Evolutionary conservation across 2,888 invertebrate genomes (phyloP).

Genomic region (Conomelus anceps): DNA sequence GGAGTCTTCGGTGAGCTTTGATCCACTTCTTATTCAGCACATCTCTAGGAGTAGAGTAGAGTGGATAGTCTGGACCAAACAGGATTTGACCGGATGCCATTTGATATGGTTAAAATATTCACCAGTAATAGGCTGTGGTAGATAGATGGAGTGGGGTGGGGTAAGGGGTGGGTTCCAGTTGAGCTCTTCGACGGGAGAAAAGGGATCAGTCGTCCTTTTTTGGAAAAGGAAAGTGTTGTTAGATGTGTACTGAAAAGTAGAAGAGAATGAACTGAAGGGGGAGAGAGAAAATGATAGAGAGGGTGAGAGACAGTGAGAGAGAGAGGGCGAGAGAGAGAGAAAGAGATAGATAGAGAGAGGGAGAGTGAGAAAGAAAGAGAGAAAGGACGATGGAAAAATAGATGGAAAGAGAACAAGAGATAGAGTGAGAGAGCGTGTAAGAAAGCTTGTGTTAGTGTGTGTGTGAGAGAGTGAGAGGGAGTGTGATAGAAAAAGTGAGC

Average conservation of each 20-base stretch:
- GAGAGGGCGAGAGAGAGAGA: neutral
- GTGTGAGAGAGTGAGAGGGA: no score
- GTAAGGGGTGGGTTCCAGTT: neutral
- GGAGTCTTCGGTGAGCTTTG: neutral
- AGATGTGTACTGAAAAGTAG: neutral
- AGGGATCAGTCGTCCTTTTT: neutral
- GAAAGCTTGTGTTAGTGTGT: no score
- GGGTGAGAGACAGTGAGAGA: neutral
- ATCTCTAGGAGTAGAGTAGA: no score
- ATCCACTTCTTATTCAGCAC: neutral
- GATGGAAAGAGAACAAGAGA: neutral
- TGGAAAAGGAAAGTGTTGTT: neutral
- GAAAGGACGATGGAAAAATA: neutral
- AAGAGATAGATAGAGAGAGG: neutral
- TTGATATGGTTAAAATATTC: neutral
- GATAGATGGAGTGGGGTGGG: no score
- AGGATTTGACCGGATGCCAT: neutral
- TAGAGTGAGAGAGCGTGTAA: no score
- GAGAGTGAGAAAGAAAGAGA: neutral
- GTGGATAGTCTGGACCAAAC: no score
- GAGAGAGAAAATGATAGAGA: neutral
- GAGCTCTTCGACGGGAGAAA: neutral
- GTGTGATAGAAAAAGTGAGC: no score
- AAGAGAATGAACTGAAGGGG: neutral
- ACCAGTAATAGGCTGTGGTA: neutral